Evolutionary conservation across 2,113 vertebrate genomes (phyloP), one percentile per base, ranked within the genome.

Genomic region (Plestiodon gilberti): DNA sequence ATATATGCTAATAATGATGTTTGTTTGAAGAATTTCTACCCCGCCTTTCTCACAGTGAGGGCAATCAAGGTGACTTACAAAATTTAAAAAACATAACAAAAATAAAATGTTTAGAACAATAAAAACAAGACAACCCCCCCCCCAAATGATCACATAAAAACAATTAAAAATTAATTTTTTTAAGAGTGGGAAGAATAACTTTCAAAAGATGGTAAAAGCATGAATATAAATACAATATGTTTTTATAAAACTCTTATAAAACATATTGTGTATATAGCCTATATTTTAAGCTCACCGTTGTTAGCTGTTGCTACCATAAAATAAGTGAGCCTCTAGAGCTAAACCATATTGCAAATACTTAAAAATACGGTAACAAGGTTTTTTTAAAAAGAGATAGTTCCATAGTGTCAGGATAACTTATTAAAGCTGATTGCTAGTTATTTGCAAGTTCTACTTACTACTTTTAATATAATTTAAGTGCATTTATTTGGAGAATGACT

Each of bases 401-500:
- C 57, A 80, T 65, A 80, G 4, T 33, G 78, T 89, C 57, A 81
- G 0, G 40, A 13, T 14, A 79, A 33, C 52, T 67, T 74, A 2
- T 38, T 30, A 88, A 88, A 40, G 84, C 69, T 90, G n/a, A 79
- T 23, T 77, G 23, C 40, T 89, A 30, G 76, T 5, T 88, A 55
- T 78, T 64, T 92, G 74, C 70, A 79, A 87, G 89, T 74, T 81
- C 61, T 25, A 30, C 86, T 70, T 30, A 8, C 87, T 87, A 87
- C 33, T 77, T 88, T 90, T 87, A 62, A 79, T 89, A 80, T 62
- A 52, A 7, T 55, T 81, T 90, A 15, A 87, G 85, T 89, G 64
- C 73, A 70, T 92, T 93, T 91, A 57, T 84, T 89, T 93, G 82
- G 79, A 59, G 65, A 94, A 89, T 86, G 69, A 85, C 78, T 90